These are phyloP conservation scores for Platysteira castanea DNA, from an alignment of 2,113 vertebrate species.

Conservation along the genomic window DNA sequence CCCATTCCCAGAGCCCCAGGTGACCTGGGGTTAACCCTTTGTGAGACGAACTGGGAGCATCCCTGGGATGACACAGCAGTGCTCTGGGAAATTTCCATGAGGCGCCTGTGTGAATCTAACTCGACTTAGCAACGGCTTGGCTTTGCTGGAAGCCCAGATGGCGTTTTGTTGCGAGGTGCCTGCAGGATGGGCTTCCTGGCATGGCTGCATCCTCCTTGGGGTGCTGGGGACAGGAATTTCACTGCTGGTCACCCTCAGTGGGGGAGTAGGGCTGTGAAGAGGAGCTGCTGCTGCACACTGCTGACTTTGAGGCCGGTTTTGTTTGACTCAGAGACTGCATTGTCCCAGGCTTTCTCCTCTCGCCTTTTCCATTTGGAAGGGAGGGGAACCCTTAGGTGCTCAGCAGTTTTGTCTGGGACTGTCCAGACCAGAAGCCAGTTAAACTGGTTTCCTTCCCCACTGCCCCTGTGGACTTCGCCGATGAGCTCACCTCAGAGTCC, in stretches of 20 bases:
- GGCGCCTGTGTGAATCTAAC: not conserved
- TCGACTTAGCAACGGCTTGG: not conserved
- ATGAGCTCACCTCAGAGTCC: not conserved
- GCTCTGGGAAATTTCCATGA: slow-evolving; percentile 4
- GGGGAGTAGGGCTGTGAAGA: not conserved
- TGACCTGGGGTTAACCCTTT: not conserved
- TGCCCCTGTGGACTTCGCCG: not conserved
- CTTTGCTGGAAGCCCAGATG: not conserved
- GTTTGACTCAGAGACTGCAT: fast-evolving
- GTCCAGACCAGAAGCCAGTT: not conserved
- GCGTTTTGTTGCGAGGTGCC: not conserved
- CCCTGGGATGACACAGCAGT: not conserved
- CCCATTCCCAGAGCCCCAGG: not conserved
- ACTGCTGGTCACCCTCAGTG: not conserved
- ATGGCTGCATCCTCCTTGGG: not conserved
- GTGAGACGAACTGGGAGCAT: fast-evolving
- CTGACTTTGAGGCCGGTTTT: not conserved
- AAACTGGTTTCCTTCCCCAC: not conserved
- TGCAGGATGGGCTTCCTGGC: not conserved
- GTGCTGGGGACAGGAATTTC: not conserved
- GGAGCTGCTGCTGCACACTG: fast-evolving
- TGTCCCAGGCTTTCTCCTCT: not conserved
- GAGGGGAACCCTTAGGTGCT: not conserved
- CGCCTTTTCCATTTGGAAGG: not conserved
- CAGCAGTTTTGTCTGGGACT: not conserved